Evolutionary conservation across 2,113 vertebrate genomes (phyloP), one percentile per base, ranked within the genome.

Genomic region (Odobenus rosmarus): DNA sequence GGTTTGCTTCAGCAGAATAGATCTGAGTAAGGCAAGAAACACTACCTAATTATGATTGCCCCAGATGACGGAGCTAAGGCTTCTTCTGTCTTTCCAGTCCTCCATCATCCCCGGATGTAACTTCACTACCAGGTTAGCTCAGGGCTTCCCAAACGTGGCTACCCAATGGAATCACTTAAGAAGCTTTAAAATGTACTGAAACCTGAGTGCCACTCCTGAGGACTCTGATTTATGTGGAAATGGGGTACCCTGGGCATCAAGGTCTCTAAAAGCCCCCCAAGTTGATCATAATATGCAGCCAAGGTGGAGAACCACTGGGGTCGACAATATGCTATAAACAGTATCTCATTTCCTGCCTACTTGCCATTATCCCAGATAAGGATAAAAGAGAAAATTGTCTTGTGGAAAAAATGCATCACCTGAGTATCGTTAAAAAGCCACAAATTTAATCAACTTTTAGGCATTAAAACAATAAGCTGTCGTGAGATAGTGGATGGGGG

Each of bases 311-410:
- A 55, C 3, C 1, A 24, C 21, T 28, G 23, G 28, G 69, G n/a
- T 3, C 72, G 31, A 19, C 6, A 2, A 36, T 24, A 16, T 2
- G 6, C 3, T 28, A 12, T 23, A 5, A 21, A 33, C 7, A n/a
- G 3, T 14, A 28, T 39, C 31, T 76, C 51, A 82, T 46, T 28
- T 64, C 31, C 61, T 19, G 14, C n/a, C 53, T 12, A 12, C 6
- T 42, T 55, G 24, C 2, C 13, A 24, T 61, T 81, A 61, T n/a
- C 94, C 14, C 11, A 49, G 46, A 67, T 26, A 59, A 61, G 57
- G 5, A 71, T 51, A 53, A 81, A 85, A 36, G 26, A 33, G 83
- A 49, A 76, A 53, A 33, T 7, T 18, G n/a, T 85, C 69, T 16
- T 84, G 15, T 72, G 49, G 36, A 49, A 33, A 46, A 84, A 96